Conservation (phyloP, 2,888 invertebrate genomes). For the Orthosia incerta region DNA sequence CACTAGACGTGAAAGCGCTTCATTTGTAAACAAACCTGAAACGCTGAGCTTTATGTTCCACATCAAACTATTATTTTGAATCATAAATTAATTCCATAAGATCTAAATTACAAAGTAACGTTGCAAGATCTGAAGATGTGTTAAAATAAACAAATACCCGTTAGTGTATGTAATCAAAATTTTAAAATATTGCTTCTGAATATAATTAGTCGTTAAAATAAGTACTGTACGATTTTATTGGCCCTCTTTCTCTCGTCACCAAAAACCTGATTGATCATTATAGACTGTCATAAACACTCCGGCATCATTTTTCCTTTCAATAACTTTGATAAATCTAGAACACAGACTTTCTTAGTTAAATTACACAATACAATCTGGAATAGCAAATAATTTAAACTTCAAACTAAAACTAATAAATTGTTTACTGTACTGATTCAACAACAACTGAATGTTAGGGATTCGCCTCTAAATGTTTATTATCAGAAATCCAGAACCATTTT, state of each 20-base stretch:
- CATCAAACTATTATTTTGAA: slow-evolving; percentile 15
- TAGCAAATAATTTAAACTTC: slow-evolving; percentile 15
- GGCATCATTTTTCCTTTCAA: not conserved
- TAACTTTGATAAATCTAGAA: slow-evolving; percentile 10
- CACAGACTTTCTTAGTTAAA: not conserved
- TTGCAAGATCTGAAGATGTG: slow-evolving; percentile 19
- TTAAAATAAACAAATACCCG: slow-evolving; percentile 40
- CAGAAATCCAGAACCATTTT: slow-evolving; percentile 35
- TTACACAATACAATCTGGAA: slow-evolving; percentile 5
- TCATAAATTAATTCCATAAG: slow-evolving; percentile 17
- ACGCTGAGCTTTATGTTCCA: slow-evolving; percentile 18
- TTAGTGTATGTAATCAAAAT: slow-evolving; percentile 39
- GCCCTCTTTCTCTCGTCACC: not conserved
- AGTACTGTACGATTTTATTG: slow-evolving; percentile 14
- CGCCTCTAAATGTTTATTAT: slow-evolving; percentile 39
- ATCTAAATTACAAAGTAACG: not conserved
- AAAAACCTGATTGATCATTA: not conserved
- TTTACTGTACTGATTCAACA: slow-evolving; percentile 13
- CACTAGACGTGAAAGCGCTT: slow-evolving; percentile 51
- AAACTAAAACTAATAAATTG: slow-evolving; percentile 41
- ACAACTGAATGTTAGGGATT: slow-evolving; percentile 33
- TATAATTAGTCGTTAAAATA: slow-evolving; percentile 39
- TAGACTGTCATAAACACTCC: not conserved
- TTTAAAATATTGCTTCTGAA: slow-evolving; percentile 36
- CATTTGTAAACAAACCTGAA: slow-evolving; percentile 56